Conservation (phyloP, 2,888 invertebrate genomes). For the Drosophila rellima region DNA sequence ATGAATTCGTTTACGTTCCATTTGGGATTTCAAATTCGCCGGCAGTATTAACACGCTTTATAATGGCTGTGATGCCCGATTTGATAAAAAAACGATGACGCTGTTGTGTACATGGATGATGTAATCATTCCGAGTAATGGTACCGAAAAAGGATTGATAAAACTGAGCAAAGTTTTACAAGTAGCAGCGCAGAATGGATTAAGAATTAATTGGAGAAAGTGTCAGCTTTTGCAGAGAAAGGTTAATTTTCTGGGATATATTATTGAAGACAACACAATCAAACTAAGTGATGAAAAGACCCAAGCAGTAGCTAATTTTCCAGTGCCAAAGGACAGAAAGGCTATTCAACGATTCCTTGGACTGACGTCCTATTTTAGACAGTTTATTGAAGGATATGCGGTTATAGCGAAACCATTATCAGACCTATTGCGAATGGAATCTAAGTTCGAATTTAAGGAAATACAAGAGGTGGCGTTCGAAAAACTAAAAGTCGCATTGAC, state of each 20-base stretch:
- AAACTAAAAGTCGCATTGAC: constrained; percentile 2
- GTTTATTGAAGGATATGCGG: constrained; percentile 8
- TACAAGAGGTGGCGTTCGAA: constrained; percentile 2
- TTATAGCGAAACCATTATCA: too few relatives aligned
- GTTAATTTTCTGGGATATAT: too few relatives aligned
- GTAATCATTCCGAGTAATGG: constrained; percentile 1
- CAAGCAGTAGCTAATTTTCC: constrained; percentile 8
- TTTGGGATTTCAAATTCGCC: constrained; percentile 11
- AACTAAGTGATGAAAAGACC: too few relatives aligned
- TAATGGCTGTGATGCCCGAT: background rate
- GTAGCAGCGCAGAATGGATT: constrained; percentile 5
- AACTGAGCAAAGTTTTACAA: background rate
- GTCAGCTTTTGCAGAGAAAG: too few relatives aligned
- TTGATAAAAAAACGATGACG: background rate
- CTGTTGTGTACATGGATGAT: constrained; percentile 14
- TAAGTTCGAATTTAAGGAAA: too few relatives aligned
- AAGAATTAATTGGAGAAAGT: too few relatives aligned
- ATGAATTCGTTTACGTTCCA: background rate
- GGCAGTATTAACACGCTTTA: too few relatives aligned
- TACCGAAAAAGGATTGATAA: background rate
- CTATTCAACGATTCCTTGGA: constrained; percentile 8
- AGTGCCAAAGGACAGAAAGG: background rate
- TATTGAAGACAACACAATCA: too few relatives aligned
- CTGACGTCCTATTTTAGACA: constrained; percentile 15
- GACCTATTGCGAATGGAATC: too few relatives aligned